A percentile compares a stretch with the other conserved stretches of the same genome.
These are phyloP conservation scores for Ceratina japonica DNA, from an alignment of 1,140 invertebrate species.

Conservation along the genomic window DNA sequence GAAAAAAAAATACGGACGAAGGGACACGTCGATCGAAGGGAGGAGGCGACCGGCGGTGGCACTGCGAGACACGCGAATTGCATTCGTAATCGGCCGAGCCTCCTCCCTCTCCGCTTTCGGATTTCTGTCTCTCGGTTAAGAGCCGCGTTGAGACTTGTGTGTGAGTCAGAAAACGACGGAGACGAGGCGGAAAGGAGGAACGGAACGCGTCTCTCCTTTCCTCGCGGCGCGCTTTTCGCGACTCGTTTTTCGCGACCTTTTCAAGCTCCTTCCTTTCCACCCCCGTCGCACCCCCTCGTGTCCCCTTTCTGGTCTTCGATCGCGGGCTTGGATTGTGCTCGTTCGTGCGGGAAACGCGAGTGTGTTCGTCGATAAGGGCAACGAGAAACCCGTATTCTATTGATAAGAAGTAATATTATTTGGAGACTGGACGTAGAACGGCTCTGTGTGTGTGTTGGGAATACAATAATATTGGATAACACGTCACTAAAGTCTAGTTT, in stretches of 20 bases:
- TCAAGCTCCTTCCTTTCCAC: background rate
- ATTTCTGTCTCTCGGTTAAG: constrained; percentile 35
- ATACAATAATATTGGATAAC: no score
- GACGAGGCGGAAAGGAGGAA: constrained; percentile 42
- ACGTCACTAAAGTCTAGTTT: no score
- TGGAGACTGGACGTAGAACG: background rate
- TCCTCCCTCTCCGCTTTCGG: constrained; percentile 20
- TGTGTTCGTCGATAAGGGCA: constrained; percentile 11
- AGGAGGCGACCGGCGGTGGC: background rate
- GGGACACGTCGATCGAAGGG: constrained; percentile 6
- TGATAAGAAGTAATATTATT: constrained; percentile 25
- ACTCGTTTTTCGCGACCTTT: constrained; percentile 31
- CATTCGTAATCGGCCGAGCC: constrained; percentile 56
- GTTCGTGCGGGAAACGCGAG: constrained; percentile 15
- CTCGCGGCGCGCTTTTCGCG: constrained; percentile 32
- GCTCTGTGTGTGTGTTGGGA: no score
- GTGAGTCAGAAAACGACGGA: constrained; percentile 59
- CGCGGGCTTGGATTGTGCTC: background rate
- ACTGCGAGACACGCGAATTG: constrained; percentile 44
- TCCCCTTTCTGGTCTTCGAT: background rate
- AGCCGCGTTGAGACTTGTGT: constrained; percentile 35
- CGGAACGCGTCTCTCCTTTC: constrained; percentile 6
- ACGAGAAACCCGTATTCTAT: background rate
- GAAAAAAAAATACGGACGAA: background rate
- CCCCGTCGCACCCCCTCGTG: no score